A percentile compares a stretch with the other conserved stretches of the same genome.
phyloP scores from a whole-genome alignment of 53 echinoderm and acorn worm species.

The Actinopyga echinites region DNA sequence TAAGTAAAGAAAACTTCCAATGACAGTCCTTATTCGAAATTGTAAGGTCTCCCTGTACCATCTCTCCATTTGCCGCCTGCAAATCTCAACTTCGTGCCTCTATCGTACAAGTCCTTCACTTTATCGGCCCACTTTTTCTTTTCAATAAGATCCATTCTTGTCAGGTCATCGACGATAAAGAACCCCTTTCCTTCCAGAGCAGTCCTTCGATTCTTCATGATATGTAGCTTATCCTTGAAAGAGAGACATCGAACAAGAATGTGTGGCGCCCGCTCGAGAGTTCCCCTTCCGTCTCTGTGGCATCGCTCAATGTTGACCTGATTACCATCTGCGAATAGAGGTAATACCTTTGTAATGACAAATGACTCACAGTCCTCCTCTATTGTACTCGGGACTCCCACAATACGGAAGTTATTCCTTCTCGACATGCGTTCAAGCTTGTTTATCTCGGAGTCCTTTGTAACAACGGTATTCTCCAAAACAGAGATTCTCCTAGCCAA shows the following conservation, averaged over 20 bases:
- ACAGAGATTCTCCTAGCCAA: neutral
- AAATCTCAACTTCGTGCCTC: neutral
- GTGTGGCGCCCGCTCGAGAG: neutral
- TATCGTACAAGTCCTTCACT: too few species aligned
- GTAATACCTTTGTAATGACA: neutral
- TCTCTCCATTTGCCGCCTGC: constrained; percentile 1
- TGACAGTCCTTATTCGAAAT: neutral
- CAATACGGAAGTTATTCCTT: constrained; percentile 20
- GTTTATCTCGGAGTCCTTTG: neutral
- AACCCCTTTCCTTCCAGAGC: constrained; percentile 1
- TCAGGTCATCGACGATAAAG: neutral
- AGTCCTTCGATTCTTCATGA: neutral
- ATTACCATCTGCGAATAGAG: neutral
- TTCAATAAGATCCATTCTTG: neutral
- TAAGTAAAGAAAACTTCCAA: neutral
- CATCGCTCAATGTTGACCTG: neutral
- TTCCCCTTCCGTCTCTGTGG: neutral
- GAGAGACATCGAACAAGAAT: neutral
- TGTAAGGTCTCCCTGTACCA: neutral
- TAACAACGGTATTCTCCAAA: neutral
- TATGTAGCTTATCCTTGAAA: neutral
- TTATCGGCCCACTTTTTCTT: neutral
- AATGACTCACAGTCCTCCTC: neutral
- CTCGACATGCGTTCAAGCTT: neutral
- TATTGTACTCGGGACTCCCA: neutral